These are phyloP conservation scores for Antennarius striatus DNA, from an alignment of 2,113 vertebrate species.

Conservation along the genomic window DNA sequence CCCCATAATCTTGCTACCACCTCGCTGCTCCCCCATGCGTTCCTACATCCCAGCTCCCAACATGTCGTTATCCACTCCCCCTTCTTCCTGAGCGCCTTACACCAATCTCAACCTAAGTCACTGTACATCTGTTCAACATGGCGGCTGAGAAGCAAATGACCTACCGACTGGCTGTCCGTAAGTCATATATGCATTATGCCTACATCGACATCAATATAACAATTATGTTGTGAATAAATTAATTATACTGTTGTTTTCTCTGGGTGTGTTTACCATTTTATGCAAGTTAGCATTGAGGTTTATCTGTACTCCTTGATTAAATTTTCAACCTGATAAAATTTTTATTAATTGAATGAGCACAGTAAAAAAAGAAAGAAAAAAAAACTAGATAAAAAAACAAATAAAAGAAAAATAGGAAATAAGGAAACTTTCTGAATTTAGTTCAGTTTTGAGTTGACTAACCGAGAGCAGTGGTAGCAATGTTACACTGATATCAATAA, in stretches of 20 bases:
- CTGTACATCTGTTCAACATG: slow-evolving; percentile 77
- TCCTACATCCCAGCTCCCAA: slow-evolving; percentile 41
- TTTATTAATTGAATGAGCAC: no score
- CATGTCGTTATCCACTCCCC: slow-evolving; percentile 51
- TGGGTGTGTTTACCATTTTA: neutral
- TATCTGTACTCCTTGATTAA: no score
- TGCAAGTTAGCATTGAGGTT: no score
- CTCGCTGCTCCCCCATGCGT: slow-evolving; percentile 7
- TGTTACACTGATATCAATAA: no score
- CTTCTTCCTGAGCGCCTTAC: slow-evolving; percentile 51
- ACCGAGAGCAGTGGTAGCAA: no score
- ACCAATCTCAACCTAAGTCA: slow-evolving; percentile 70
- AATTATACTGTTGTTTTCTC: neutral
- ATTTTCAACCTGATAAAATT: no score
- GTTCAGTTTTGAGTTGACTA: no score
- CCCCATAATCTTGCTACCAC: slow-evolving; percentile 26
- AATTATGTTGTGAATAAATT: slow-evolving; percentile 7
- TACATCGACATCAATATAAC: slow-evolving; percentile 35
- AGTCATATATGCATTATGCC: no score
- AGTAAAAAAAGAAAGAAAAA: no score
- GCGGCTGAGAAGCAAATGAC: slow-evolving; percentile 64
- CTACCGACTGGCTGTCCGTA: slow-evolving; percentile 32
- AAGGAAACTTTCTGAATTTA: no score
- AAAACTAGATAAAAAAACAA: no score
- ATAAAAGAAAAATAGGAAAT: no score